These are phyloP conservation scores for Aphodius granarius DNA, from an alignment of 2,888 invertebrate genomes.

Conservation along the genomic window DNA sequence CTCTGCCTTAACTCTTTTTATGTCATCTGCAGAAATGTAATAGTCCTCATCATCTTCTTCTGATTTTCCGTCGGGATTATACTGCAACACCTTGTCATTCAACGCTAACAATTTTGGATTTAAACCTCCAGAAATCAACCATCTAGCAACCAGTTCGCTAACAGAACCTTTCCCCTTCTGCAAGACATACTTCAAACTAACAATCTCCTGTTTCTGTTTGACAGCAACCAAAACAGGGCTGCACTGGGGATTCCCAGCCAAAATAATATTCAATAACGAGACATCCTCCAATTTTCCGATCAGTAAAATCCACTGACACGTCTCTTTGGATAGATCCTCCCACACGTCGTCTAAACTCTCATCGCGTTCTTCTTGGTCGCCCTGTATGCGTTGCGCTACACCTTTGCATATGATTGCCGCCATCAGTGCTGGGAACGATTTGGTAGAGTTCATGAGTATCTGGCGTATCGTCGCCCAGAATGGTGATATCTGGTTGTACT, in stretches of 20 bases:
- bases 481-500: constrained; percentile 70
- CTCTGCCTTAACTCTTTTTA: constrained; percentile 35
- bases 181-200: constrained; percentile 68
- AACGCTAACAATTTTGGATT: constrained; percentile 65
- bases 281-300: constrained; percentile 89
- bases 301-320: constrained; percentile 83
- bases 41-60: constrained; percentile 38
- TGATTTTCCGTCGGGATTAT: background rate
- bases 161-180: constrained; percentile 78
- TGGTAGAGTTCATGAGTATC: constrained; percentile 70
- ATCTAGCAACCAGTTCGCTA: constrained; percentile 84
- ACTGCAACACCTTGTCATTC: constrained; percentile 53
- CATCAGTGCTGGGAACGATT: constrained; percentile 77
- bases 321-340: constrained; percentile 84
- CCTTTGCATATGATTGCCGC: constrained; percentile 83
- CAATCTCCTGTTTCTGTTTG: constrained; percentile 59
- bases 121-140: constrained; percentile 76
- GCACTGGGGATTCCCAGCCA: constrained; percentile 58
- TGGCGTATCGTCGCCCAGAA: constrained; percentile 85
- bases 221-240: constrained; percentile 54
- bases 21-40: constrained; percentile 19
- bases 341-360: constrained; percentile 58
- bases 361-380: constrained; percentile 46
- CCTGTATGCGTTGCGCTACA: constrained; percentile 62
- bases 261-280: constrained; percentile 73